A percentile compares a stretch with the other conserved stretches of the same genome.
Evolutionary conservation across 2,888 invertebrate genomes (phyloP).

Genomic region (Ctenicera cuprea): DNA sequence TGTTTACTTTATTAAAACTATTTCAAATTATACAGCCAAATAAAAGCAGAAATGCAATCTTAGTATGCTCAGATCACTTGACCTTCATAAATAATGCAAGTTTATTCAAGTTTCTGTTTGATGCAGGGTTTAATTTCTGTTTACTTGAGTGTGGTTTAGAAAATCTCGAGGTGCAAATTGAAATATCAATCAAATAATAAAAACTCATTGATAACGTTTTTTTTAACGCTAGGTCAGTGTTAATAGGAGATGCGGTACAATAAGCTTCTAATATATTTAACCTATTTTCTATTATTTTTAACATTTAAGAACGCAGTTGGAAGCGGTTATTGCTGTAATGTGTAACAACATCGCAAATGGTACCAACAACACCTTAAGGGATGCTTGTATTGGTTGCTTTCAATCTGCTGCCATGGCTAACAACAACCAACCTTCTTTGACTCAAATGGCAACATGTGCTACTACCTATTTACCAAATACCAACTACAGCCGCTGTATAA

Average conservation of each 20-base stretch:
- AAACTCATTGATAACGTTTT: no score
- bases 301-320: slow-evolving; percentile 69
- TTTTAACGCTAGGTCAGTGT: no score
- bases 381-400: slow-evolving; percentile 81
- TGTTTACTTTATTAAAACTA: no score
- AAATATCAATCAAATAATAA: no score
- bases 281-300: no score
- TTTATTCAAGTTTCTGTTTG: not conserved
- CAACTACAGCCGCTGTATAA: slow-evolving; percentile 74
- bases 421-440: slow-evolving; percentile 76
- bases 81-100: slow-evolving; percentile 14
- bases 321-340: slow-evolving; percentile 77
- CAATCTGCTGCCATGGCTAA: slow-evolving; percentile 60
- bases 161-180: no score
- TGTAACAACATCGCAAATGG: slow-evolving; percentile 80
- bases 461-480: slow-evolving; percentile 75
- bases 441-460: slow-evolving; percentile 75
- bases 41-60: not conserved
- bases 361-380: slow-evolving; percentile 75
- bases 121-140: no score
- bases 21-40: not conserved
- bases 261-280: no score
- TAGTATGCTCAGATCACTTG: not conserved
- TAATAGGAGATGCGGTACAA: no score
- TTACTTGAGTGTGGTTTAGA: no score